A percentile compares a stretch with the other conserved stretches of the same genome.
phyloP scores from a whole-genome alignment of 2,113 vertebrate species.

The Tragelaphus strepsiceros region DNA sequence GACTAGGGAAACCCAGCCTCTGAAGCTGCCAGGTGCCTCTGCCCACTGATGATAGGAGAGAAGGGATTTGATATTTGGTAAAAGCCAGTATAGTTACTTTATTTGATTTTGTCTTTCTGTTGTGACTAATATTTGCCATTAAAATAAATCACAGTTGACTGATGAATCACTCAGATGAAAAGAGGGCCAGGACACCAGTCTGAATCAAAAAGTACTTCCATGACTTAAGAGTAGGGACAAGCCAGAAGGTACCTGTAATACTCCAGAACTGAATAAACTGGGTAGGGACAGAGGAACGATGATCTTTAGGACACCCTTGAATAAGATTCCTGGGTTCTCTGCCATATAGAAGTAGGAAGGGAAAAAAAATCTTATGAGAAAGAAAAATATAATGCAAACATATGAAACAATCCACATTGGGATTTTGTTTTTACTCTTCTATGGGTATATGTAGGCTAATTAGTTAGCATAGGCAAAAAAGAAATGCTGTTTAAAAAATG shows the following conservation, averaged over 20 bases:
- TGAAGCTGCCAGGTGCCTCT: not conserved
- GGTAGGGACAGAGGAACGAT: not conserved
- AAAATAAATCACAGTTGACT: constrained; percentile 17
- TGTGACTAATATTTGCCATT: not conserved
- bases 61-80: constrained; percentile 7
- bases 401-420: not conserved
- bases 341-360: not conserved
- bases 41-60: not conserved
- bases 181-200: not conserved
- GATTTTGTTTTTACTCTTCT: not conserved
- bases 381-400: not conserved
- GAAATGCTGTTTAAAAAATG: not conserved
- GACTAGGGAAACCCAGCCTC: not conserved
- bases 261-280: not conserved
- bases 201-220: not conserved
- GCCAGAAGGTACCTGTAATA: not conserved
- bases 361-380: not conserved
- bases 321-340: not conserved
- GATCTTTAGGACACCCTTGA: not conserved
- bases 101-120: constrained; percentile 29
- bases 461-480: not conserved
- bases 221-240: not conserved
- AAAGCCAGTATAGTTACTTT: constrained; percentile 13
- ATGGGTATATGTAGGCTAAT: not conserved
- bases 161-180: not conserved